A percentile compares a stretch with the other conserved stretches of the same genome.
Conservation (phyloP, 2,113 vertebrate genomes). For the Eulacestoma nigropectus region DNA sequence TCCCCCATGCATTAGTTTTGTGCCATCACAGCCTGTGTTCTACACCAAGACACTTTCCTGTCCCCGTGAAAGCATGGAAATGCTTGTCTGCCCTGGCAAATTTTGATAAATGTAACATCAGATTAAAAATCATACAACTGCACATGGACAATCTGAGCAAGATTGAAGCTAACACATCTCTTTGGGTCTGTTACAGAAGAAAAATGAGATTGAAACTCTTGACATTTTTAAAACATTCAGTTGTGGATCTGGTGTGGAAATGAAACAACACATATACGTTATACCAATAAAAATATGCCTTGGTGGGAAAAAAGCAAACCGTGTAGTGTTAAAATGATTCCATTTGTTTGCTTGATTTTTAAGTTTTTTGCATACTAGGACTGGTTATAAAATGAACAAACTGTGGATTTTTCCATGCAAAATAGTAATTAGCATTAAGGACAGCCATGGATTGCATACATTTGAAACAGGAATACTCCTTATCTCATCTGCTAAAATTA, state of each 20-base stretch:
- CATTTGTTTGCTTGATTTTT: not conserved
- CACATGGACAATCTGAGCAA: constrained; percentile 37
- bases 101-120: constrained; percentile 71
- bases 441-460: not conserved
- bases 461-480: not conserved
- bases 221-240: not conserved
- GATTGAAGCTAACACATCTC: constrained; percentile 5
- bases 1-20: not conserved
- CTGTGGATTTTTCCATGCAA: not conserved
- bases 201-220: constrained; percentile 10
- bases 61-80: not conserved
- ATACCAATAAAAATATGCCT: not conserved
- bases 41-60: not conserved
- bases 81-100: constrained; percentile 66
- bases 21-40: not conserved
- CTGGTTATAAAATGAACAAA: constrained; percentile 18
- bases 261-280: not conserved
- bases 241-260: not conserved
- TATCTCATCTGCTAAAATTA: not conserved
- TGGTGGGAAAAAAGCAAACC: not conserved
- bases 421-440: not conserved
- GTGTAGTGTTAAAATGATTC: not conserved
- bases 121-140: constrained; percentile 42
- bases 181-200: not conserved
- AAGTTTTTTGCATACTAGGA: not conserved